Evolutionary conservation across 2,888 invertebrate species (phyloP).

Genomic region (Spisula subtruncata): DNA sequence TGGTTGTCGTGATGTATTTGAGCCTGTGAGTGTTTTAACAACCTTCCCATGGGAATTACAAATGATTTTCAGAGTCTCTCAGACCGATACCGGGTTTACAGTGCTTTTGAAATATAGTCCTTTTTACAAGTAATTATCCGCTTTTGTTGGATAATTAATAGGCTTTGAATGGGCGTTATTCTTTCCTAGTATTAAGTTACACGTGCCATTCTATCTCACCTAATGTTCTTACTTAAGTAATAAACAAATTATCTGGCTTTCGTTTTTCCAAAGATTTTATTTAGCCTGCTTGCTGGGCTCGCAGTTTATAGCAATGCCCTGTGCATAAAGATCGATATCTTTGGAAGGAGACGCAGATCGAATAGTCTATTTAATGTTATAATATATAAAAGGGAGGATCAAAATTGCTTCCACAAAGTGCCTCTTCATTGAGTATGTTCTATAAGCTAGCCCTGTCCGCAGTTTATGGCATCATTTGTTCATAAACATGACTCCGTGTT

Average conservation of each 20-base stretch:
- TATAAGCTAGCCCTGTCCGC: too few species aligned
- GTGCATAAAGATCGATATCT: background rate
- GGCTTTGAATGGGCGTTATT: constrained; percentile 30
- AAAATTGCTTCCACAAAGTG: too few species aligned
- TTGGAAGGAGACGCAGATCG: too few species aligned
- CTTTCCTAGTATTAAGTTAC: background rate
- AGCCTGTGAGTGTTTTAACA: constrained; percentile 26
- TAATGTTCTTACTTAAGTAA: constrained; percentile 25
- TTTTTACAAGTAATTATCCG: constrained; percentile 35
- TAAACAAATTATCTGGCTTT: background rate
- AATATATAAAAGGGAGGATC: too few species aligned
- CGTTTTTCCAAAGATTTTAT: background rate
- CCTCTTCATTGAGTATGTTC: too few species aligned
- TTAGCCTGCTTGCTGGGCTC: background rate
- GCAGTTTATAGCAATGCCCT: background rate
- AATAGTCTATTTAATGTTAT: too few species aligned
- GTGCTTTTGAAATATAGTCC: constrained; percentile 23
- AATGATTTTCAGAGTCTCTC: constrained; percentile 15
- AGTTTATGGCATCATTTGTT: too few species aligned
- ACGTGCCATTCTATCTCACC: background rate
- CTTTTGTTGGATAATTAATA: constrained; percentile 11
- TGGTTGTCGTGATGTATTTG: constrained; percentile 17
- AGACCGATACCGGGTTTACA: constrained; percentile 29
- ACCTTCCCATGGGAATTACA: constrained; percentile 25
- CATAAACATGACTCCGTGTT: too few species aligned